Conservation (phyloP, 92 coral and sea anemone genomes). For the Phenganax marumi region DNA sequence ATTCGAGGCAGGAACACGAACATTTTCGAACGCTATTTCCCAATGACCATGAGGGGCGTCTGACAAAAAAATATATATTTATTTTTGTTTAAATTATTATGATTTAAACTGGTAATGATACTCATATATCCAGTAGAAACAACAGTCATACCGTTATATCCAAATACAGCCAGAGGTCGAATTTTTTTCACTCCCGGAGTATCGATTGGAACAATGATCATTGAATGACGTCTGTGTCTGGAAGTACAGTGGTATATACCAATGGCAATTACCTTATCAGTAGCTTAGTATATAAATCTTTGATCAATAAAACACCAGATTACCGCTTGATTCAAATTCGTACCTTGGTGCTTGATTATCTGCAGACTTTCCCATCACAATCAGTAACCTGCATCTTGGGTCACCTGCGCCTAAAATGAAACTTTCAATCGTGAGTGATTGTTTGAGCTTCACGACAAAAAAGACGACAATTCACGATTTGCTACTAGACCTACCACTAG, state of each 20-base stretch:
- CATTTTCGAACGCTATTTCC: constrained; percentile 74
- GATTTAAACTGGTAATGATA: not conserved
- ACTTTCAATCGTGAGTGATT: not conserved
- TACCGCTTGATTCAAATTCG: not conserved
- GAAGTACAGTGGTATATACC: not conserved
- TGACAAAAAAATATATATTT: constrained; percentile 37
- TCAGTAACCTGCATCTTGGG: constrained; percentile 78
- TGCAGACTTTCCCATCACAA: constrained; percentile 82
- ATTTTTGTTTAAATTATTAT: not conserved
- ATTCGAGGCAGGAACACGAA: constrained; percentile 82
- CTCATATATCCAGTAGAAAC: not conserved
- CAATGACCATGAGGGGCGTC: constrained; percentile 97
- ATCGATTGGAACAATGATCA: constrained; percentile 89
- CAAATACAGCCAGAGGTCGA: constrained; percentile 81
- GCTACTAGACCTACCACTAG: constrained; percentile 72
- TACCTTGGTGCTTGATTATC: constrained; percentile 70
- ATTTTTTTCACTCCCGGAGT: constrained; percentile 80
- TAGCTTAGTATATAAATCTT: not conserved
- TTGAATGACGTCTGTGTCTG: constrained; percentile 87
- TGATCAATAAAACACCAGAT: not conserved
- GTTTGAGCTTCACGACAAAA: not conserved
- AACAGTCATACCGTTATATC: constrained; percentile 63
- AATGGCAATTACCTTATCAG: too few species aligned
- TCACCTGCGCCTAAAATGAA: constrained; percentile 81
- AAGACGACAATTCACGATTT: not conserved